Percentiles rank a stretch among this genome's conserved stretches.
phyloP scores from a whole-genome alignment of 2,113 vertebrate genomes.

The Corydoras sp. region DNA sequence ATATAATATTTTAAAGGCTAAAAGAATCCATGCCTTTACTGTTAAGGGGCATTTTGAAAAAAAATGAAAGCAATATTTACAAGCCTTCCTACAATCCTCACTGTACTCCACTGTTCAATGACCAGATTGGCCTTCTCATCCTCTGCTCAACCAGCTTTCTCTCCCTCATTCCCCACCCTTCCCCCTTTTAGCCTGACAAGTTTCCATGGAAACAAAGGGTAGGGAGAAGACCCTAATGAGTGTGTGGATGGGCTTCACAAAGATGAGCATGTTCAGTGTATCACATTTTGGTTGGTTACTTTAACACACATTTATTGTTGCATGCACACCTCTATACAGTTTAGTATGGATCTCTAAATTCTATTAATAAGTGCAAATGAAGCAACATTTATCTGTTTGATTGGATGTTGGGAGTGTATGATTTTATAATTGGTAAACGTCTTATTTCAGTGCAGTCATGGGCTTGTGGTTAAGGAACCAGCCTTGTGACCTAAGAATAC shows the following conservation, averaged over 20 bases:
- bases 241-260: constrained; percentile 45
- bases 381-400: too few relatives aligned
- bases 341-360: too few relatives aligned
- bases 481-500: too few relatives aligned
- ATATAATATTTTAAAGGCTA: constrained; percentile 24
- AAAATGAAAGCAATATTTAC: constrained; percentile 40
- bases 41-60: constrained; percentile 28
- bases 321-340: too few relatives aligned
- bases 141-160: constrained; percentile 49
- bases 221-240: constrained; percentile 51
- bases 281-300: constrained; percentile 3
- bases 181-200: constrained; percentile 56
- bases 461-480: too few relatives aligned
- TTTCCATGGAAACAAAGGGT: constrained; percentile 73
- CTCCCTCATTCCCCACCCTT: constrained; percentile 41
- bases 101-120: constrained; percentile 46
- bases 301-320: too few relatives aligned
- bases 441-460: too few relatives aligned
- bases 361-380: too few relatives aligned
- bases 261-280: constrained; percentile 39
- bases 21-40: constrained; percentile 25
- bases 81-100: constrained; percentile 50
- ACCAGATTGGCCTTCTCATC: constrained; percentile 61
- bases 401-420: too few relatives aligned
- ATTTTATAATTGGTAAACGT: too few relatives aligned